Conservation (phyloP, 2,113 vertebrate species). For the Hypanus sabinus region DNA sequence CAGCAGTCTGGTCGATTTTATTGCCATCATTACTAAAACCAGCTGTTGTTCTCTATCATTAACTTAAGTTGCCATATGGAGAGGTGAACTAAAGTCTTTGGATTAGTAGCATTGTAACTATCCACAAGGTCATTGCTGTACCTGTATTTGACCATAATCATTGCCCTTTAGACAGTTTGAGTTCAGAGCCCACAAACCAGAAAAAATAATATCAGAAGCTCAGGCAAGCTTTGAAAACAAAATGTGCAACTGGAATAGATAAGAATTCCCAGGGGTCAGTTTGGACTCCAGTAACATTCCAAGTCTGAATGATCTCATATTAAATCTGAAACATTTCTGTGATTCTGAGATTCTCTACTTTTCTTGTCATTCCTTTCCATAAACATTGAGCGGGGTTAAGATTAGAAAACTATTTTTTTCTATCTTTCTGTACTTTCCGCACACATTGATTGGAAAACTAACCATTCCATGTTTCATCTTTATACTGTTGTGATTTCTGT, state of each 20-base stretch:
- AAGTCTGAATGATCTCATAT: conserved; percentile 4
- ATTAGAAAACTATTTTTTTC: not conserved
- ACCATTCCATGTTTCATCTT: not conserved
- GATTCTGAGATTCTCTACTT: not conserved
- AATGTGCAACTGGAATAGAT: not conserved
- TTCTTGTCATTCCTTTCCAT: not conserved
- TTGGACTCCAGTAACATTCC: not conserved
- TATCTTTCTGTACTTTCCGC: too few relatives aligned
- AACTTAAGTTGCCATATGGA: too few relatives aligned
- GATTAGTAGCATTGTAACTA: too few relatives aligned
- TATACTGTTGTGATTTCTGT: not conserved
- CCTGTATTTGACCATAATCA: not conserved
- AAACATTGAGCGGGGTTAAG: not conserved
- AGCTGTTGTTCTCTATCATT: too few relatives aligned
- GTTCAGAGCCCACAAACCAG: not conserved
- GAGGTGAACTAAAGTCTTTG: too few relatives aligned
- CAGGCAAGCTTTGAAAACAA: not conserved
- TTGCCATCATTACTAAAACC: too few relatives aligned
- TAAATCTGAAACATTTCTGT: not conserved
- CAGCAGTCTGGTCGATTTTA: too few relatives aligned
- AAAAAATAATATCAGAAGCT: not conserved
- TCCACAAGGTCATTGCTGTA: too few relatives aligned
- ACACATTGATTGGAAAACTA: not conserved
- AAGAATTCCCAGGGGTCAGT: not conserved
- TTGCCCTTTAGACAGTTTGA: not conserved